Base-by-base conservation (phyloP, 2,113 vertebrate genomes). In the Hippocampus comes region DNA sequence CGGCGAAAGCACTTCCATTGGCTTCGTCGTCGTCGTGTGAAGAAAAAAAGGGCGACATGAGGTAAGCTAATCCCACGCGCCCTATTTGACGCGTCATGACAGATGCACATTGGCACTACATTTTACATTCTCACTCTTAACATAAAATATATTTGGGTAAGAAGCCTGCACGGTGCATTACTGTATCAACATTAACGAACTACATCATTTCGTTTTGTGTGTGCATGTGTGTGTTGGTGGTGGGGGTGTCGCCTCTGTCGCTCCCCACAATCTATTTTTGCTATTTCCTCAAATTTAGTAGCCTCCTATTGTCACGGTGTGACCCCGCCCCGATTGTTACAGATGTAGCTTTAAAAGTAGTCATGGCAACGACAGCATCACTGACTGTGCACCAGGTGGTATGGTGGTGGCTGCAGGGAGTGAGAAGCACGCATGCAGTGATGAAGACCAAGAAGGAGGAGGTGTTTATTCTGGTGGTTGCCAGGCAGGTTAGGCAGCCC, bases 351-450 rank as follows among this genome's bases (percentile, higher is more conserved):
- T 76, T 78, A 73, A 70, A 75, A 59, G 90, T 91, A 90, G 90
- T 87, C 90, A 91, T 91, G 89, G 89, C 80, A 89, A 90, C 90
- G 76, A 77, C 84, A 86, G 84, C 87, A 89, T 88, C 86, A 49
- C 18, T 63, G 64, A 57, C 1, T 30, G 63, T 7, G 64, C 42
- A 81, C 42, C 77, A 38, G 74, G 68, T 70, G 53, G 56, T 57
- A 78, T 56, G 48, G 57, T 55, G 75, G 72, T n/a, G 63, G 12
- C 76, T 72, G 60, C 71, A 60, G 63, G 65, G 66, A 75, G 43
- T 48, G 64, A 41, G 25, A 6, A 6, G 43, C 15, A 66, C 43
- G 43, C 23, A 27, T 48, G 43, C n/a, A 66, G 43, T 9, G 15
- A 61, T 17, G 59, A 34, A 61, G 59, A 61, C 59, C 12, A 34